Conservation (phyloP, 2,113 vertebrate genomes). For the Corythornis vintsioides region DNA sequence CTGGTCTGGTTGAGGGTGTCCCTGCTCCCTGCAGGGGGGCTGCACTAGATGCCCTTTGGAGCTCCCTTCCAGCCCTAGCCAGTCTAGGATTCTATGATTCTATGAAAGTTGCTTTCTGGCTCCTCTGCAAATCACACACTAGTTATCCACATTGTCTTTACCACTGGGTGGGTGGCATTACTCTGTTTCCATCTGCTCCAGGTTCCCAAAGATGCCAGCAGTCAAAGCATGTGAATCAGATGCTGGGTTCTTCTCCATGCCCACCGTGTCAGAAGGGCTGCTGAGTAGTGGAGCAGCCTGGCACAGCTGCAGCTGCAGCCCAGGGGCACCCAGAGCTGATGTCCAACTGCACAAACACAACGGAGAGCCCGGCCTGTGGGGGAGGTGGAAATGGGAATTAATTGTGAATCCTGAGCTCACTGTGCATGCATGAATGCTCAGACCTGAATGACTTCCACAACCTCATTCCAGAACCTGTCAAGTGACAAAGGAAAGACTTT, state of each 20-base stretch:
- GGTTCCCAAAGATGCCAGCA: background rate
- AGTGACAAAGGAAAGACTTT: background rate
- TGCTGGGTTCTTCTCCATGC: background rate
- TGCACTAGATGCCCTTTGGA: too few species aligned
- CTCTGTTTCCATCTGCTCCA: background rate
- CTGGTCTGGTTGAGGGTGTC: too few species aligned
- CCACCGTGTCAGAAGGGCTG: background rate
- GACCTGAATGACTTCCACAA: slow-evolving; percentile 39
- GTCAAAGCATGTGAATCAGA: background rate
- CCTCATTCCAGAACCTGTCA: background rate
- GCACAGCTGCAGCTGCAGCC: background rate
- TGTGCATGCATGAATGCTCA: slow-evolving; percentile 51
- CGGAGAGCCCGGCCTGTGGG: background rate
- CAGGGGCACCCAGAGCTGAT: background rate
- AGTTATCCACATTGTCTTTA: background rate
- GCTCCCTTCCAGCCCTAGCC: too few species aligned
- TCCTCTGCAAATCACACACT: background rate
- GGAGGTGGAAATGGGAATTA: slow-evolving; percentile 19
- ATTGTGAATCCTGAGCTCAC: slow-evolving; percentile 18
- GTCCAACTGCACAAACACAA: background rate
- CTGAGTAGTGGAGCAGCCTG: background rate
- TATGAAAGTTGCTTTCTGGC: background rate
- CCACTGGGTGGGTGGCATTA: background rate
- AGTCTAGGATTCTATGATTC: too few species aligned
- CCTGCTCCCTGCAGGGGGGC: too few species aligned